phyloP scores from a whole-genome alignment of 2,888 invertebrate genomes.

The Saturnia japonica region DNA sequence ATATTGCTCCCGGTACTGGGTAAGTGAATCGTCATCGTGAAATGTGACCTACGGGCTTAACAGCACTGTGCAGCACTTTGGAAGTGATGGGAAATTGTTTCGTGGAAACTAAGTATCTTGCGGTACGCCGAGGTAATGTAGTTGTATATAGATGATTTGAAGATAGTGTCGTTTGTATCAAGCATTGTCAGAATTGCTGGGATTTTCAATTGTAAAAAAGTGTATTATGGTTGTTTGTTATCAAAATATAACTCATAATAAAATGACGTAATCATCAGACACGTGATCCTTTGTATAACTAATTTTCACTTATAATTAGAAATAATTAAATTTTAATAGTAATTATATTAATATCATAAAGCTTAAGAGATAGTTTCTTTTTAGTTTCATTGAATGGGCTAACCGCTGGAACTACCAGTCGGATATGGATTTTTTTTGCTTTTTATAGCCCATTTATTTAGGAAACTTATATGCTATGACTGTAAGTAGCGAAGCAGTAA shows the following conservation, averaged over 20 bases:
- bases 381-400: too few species aligned
- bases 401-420: too few species aligned
- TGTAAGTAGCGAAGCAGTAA: too few species aligned
- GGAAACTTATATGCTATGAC: too few species aligned
- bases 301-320: too few species aligned
- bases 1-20: slow-evolving; percentile 77
- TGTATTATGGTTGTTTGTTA: not conserved
- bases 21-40: slow-evolving; percentile 52
- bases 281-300: too few species aligned
- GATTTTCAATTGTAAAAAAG: not conserved
- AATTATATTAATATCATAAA: too few species aligned
- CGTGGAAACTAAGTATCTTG: slow-evolving; percentile 3
- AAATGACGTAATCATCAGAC: too few species aligned
- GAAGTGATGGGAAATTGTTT: slow-evolving; percentile 21
- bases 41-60: slow-evolving; percentile 10
- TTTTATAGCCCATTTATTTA: too few species aligned
- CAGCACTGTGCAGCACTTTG: slow-evolving; percentile 16
- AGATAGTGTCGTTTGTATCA: not conserved
- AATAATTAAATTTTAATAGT: too few species aligned
- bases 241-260: not conserved
- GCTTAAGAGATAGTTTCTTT: too few species aligned
- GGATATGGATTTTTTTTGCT: too few species aligned
- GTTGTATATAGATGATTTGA: not conserved
- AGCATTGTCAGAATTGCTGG: not conserved
- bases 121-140: not conserved